Evolutionary conservation across 2,113 vertebrate species (phyloP), one percentile per base, ranked within the genome.

Genomic region (human (Homo sapiens)): DNA sequence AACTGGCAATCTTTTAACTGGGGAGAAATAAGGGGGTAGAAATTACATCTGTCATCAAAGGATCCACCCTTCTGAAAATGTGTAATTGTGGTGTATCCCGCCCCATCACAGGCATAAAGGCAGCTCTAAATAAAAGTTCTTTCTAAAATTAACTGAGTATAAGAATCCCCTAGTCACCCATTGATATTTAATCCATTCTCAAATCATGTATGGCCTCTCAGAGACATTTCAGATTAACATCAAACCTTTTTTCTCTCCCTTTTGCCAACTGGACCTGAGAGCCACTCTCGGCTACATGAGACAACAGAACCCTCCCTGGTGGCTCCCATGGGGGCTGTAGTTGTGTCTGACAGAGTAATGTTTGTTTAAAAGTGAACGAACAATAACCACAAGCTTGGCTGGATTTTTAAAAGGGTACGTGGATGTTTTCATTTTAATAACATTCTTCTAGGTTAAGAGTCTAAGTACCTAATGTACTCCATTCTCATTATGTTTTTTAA

Each of bases 121-220:
- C 70, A 96, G 76, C 70, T 92, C 38, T 95, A 98, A 97, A 97
- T 82, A 94, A 97, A 98, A 85, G 96, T 64, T 70, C 35, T 95
- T 97, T 80, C 92, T 96, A 96, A 97, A 98, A 97, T 97, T 95
- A 98, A 86, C 75, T 84, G 93, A 94, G 76, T 90, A 96, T 82
- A 97, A 97, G 90, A 94, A 90, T 85, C 93, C 79, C 50, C 64
- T 45, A 82, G 72, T 52, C 40, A 85, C 66, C 16, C 45, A 85
- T 9, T 94, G 76, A 93, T n/a, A 66, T 66, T n/a, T 52, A 94
- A 75, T 68, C 25, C 82, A 83, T 88, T 90, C 30, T 78, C 30
- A 88, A 76, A 81, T 87, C 55, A 81, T 22, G 40, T 12, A 30
- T 57, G 55, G 32, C 22, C 40, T 90, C 94, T 93, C 22, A 72